Percentiles rank a stretch among this genome's conserved stretches.
phyloP scores from a whole-genome alignment of 2,113 vertebrate species.

The Clupea harengus region DNA sequence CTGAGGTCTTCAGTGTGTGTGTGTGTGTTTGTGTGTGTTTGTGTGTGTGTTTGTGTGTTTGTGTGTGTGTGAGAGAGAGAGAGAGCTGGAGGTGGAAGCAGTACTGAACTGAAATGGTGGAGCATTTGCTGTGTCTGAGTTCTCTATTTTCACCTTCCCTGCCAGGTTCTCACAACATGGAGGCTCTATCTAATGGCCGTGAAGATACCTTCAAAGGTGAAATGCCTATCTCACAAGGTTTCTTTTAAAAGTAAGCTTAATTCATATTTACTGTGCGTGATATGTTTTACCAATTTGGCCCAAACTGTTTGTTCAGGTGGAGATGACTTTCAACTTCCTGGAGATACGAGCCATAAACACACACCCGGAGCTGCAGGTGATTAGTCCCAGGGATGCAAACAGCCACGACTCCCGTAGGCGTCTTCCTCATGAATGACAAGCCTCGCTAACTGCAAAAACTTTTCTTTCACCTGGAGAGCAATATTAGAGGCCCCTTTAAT shows the following conservation, averaged over 20 bases:
- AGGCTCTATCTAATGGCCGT: slow-evolving; percentile 77
- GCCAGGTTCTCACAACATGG: slow-evolving; percentile 75
- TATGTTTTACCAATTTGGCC: background rate
- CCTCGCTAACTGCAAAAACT: background rate
- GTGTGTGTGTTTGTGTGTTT: background rate
- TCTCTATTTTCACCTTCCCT: slow-evolving; percentile 24
- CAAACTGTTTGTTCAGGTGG: slow-evolving; percentile 53
- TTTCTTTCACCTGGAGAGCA: background rate
- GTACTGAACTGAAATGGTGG: slow-evolving; percentile 11
- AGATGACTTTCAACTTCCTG: slow-evolving; percentile 72
- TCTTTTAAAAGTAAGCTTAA: background rate
- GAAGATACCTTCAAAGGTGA: slow-evolving; percentile 80
- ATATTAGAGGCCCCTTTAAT: background rate
- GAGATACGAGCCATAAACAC: slow-evolving; percentile 71
- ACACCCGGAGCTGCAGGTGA: slow-evolving; percentile 68
- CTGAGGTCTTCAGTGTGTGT: background rate
- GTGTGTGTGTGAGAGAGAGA: background rate
- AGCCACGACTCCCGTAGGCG: background rate
- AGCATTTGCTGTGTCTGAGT: slow-evolving; percentile 46
- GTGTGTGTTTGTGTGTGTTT: background rate
- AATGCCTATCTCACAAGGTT: background rate
- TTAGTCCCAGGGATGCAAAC: background rate
- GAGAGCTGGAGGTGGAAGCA: background rate
- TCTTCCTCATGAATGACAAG: background rate
- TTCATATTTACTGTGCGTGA: background rate